Base-by-base conservation (phyloP, 2,888 invertebrate species). In the Leucophenga montana region DNA sequence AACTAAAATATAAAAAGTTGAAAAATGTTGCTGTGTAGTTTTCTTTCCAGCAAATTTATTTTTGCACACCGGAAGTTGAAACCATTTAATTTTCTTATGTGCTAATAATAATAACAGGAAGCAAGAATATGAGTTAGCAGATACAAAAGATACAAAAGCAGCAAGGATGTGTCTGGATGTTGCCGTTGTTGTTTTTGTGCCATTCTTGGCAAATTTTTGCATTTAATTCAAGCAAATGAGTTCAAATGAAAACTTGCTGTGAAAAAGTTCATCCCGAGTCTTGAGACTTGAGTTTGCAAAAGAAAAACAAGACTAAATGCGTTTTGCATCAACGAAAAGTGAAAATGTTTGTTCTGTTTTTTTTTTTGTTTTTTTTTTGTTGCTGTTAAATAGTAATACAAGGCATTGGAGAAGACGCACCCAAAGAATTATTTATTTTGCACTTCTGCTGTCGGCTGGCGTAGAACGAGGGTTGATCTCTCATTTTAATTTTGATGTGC, bases 181-280 rank as follows among this genome's bases (percentile, higher is more conserved):
- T n/a, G 16, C 39, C n/a, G 39, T 73, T 75, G 73, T 73, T 27
- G 27, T 27, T n/a, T n/a, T n/a, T n/a, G n/a, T 27, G 27, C 27
- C 27, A 27, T 71, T 75, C 64, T 75, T 69, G 75, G 71, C 71
- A 83, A 76, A 76, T 79, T 81, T 81, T 79, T 77, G 75, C 82
- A 79, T 83, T 81, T 81, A 81, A 81, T 81, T 81, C 80, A 76
- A 73, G 80, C 83, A 83, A 83, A 81, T 82, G 80, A 82, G 83
- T 82, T 83, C 79, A 81, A 75, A 83, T 3, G 82, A 79, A 80
- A 79, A 81, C 83, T 81, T 81, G 82, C 33, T 83, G 83, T 78
- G 77, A 83, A 59, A 81, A 59, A 83, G 83, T 80, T 81, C 79
- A 8, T 11, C 3, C 1, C 39, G 8, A 11, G 70, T 75, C 76